These are phyloP conservation scores for Autographa gamma DNA, from an alignment of 2,888 invertebrate species.

Conservation along the genomic window DNA sequence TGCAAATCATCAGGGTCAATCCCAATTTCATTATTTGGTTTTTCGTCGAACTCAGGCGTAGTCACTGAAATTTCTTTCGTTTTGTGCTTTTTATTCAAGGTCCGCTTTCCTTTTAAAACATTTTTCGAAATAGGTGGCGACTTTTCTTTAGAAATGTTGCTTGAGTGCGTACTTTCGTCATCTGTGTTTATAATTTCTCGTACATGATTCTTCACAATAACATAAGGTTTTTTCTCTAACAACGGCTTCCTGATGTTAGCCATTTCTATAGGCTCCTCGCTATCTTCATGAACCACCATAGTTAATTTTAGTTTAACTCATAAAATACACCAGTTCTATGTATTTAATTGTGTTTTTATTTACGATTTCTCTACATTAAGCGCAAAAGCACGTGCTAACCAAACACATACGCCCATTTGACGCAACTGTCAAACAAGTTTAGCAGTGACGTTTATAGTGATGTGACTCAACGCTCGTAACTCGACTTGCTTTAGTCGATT, in stretches of 20 bases:
- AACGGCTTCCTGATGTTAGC: slow-evolving; percentile 57
- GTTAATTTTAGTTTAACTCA: slow-evolving; percentile 23
- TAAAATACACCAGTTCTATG: background rate
- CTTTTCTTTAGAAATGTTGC: slow-evolving; percentile 34
- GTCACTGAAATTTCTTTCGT: slow-evolving; percentile 21
- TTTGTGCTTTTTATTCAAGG: slow-evolving; percentile 27
- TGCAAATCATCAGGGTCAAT: slow-evolving; percentile 72
- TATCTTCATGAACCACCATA: slow-evolving; percentile 73
- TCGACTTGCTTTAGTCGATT: background rate
- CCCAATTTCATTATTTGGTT: slow-evolving; percentile 28
- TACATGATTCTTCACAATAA: slow-evolving; percentile 73
- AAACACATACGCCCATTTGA: slow-evolving; percentile 25
- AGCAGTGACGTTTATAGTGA: slow-evolving; percentile 24
- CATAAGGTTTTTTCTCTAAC: slow-evolving; percentile 64
- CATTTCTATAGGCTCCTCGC: slow-evolving; percentile 60
- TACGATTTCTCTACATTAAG: slow-evolving; percentile 10
- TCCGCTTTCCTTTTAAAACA: slow-evolving; percentile 33
- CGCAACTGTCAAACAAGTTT: slow-evolving; percentile 12
- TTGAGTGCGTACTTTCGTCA: slow-evolving; percentile 28
- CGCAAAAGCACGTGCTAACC: slow-evolving; percentile 34
- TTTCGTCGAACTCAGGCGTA: slow-evolving; percentile 35
- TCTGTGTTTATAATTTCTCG: slow-evolving; percentile 58
- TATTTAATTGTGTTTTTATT: background rate
- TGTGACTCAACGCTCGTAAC: slow-evolving; percentile 6
- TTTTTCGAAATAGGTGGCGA: slow-evolving; percentile 14